These are phyloP conservation scores for Mobula hypostoma DNA, from an alignment of 2,113 vertebrate species.

Conservation along the genomic window DNA sequence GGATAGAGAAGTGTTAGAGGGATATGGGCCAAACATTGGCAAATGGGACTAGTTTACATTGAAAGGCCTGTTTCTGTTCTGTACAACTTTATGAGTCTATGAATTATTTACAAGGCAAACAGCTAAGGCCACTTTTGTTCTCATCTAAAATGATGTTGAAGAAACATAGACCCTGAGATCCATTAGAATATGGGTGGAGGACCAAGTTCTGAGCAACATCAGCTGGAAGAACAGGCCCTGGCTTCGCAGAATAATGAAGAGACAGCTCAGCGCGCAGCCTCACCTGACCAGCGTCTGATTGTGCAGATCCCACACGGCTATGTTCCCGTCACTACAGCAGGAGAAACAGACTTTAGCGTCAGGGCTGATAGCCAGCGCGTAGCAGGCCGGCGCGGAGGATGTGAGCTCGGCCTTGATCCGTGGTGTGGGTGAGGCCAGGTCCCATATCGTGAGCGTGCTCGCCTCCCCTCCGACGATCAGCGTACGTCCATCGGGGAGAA, in stretches of 20 bases:
- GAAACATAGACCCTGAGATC: not conserved
- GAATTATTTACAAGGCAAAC: not conserved
- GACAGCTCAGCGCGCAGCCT: conserved; percentile 34
- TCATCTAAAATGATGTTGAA: not conserved
- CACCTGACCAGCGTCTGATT: conserved; percentile 95
- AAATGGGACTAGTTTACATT: no score
- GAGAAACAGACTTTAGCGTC: conserved; percentile 98
- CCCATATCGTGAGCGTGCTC: conserved; percentile 94
- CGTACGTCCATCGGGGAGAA: conserved; percentile 87
- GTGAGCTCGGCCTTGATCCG: conserved; percentile 94
- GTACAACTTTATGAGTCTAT: no score
- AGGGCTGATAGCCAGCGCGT: conserved; percentile 91
- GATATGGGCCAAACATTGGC: no score
- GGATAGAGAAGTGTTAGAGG: no score
- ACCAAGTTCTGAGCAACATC: not conserved
- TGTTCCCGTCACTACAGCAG: conserved; percentile 94
- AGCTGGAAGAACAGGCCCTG: not conserved
- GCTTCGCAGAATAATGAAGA: not conserved
- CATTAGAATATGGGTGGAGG: not conserved
- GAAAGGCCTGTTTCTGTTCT: no score
- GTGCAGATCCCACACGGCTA: conserved; percentile 93
- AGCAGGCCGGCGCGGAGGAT: conserved; percentile 88
- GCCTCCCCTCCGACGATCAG: conserved; percentile 92
- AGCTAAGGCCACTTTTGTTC: not conserved
- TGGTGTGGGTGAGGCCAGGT: conserved; percentile 86